Conservation (phyloP, 2,888 invertebrate genomes). For the Cosmia trapezina region DNA sequence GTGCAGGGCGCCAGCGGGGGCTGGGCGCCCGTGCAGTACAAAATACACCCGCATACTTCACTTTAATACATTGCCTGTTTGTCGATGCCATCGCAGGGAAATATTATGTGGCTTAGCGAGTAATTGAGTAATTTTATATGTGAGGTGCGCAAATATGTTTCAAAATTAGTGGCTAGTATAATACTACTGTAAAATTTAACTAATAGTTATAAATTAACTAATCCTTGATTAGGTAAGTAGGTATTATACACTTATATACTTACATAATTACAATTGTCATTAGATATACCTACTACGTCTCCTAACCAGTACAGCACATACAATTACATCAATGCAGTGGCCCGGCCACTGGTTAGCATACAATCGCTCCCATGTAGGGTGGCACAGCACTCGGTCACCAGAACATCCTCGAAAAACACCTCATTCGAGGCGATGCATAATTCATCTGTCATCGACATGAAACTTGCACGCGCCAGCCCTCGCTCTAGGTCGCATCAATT, state of each 20-base stretch:
- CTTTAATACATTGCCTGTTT: constrained; percentile 21
- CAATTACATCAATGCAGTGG: not conserved
- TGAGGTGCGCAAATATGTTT: not conserved
- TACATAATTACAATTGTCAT: not conserved
- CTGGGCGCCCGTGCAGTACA: constrained; percentile 1
- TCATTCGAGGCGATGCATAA: constrained; percentile 60
- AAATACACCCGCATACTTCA: constrained; percentile 30
- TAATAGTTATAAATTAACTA: no score
- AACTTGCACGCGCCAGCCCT: constrained; percentile 62
- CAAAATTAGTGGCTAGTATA: constrained; percentile 11
- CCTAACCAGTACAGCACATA: not conserved
- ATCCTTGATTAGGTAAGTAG: no score
- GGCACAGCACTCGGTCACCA: constrained; percentile 31
- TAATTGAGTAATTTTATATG: constrained; percentile 37
- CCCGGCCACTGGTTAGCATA: constrained; percentile 16
- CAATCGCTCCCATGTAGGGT: constrained; percentile 10
- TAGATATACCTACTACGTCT: not conserved
- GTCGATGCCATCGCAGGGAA: constrained; percentile 12
- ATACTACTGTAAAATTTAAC: no score
- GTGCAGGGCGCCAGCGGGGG: not conserved
- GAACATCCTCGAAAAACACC: constrained; percentile 47
- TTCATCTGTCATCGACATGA: constrained; percentile 66
- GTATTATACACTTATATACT: no score
- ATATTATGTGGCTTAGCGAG: constrained; percentile 31
- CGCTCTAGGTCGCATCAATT: constrained; percentile 61